A percentile compares a stretch with the other conserved stretches of the same genome.
Conservation (phyloP, 2,113 vertebrate genomes). For the Catharus bicknelli region DNA sequence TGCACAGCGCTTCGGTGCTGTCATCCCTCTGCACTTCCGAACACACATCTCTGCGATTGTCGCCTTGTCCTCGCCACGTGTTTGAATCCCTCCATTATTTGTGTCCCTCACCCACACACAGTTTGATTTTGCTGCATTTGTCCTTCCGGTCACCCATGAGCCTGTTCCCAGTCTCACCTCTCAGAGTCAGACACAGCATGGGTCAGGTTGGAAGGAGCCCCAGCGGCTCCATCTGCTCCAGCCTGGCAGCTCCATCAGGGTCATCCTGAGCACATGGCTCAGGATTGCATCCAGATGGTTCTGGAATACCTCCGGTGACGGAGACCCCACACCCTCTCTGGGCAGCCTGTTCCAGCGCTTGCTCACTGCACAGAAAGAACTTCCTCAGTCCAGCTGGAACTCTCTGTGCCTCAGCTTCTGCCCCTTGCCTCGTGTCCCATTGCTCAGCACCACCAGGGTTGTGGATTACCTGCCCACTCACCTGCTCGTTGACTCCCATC, state of each 20-base stretch:
- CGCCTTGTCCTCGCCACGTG: not conserved
- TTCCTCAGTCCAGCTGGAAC: not conserved
- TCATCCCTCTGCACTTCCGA: rapidly evolving
- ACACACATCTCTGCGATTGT: not conserved
- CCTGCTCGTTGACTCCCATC: not conserved
- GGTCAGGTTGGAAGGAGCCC: not conserved
- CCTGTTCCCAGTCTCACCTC: rapidly evolving
- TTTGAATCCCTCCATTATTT: not conserved
- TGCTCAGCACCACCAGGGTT: not conserved
- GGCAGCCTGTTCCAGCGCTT: not conserved
- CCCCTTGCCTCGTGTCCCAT: rapidly evolving
- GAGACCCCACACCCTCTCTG: not conserved
- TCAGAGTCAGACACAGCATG: not conserved
- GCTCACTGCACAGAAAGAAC: not conserved
- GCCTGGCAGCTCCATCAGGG: not conserved
- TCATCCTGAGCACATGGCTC: not conserved
- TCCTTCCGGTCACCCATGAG: not conserved
- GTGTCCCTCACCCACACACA: not conserved
- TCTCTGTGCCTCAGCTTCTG: not conserved
- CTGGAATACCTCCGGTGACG: not conserved
- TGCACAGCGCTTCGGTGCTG: not conserved
- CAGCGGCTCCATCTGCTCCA: not conserved
- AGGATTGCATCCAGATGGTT: not conserved
- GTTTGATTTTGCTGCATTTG: not conserved
- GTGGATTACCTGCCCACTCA: not conserved